phyloP scores from a whole-genome alignment of 1,140 invertebrate genomes.

The Dreissena polymorpha region DNA sequence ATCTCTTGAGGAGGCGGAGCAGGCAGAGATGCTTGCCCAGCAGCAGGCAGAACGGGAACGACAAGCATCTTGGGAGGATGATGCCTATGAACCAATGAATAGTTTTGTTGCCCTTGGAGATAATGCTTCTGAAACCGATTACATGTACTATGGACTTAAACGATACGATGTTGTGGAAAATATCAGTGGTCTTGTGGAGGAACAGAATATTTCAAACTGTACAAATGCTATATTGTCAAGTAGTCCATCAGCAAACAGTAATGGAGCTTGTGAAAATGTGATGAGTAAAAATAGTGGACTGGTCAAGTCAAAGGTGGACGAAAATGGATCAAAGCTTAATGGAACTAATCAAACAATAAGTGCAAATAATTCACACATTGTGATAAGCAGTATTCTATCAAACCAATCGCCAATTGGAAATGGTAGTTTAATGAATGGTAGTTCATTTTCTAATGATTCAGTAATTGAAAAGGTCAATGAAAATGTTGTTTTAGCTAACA shows the following conservation, averaged over 20 bases:
- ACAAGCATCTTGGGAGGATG: constrained; percentile 65
- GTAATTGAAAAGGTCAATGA: too few relatives aligned
- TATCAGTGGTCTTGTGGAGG: constrained; percentile 71
- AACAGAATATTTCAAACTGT: constrained; percentile 12
- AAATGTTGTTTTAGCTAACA: too few relatives aligned
- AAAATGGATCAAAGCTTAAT: neutral
- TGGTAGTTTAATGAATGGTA: too few relatives aligned
- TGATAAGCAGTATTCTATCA: too few relatives aligned
- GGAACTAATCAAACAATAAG: too few relatives aligned
- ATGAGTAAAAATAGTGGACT: neutral
- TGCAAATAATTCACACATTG: too few relatives aligned
- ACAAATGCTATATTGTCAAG: neutral
- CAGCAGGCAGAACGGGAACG: constrained; percentile 71
- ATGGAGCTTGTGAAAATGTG: neutral
- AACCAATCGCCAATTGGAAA: too few relatives aligned
- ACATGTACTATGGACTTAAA: constrained; percentile 63
- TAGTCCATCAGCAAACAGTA: neutral
- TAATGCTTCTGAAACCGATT: constrained; percentile 52
- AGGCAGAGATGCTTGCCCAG: constrained; percentile 79
- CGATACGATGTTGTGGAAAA: constrained; percentile 74
- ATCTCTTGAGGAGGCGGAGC: constrained; percentile 80
- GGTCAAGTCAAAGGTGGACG: too few relatives aligned
- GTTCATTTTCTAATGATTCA: too few relatives aligned
- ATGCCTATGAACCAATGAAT: constrained; percentile 57
- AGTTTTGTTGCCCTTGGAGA: constrained; percentile 39